Conservation (phyloP, 1,140 invertebrate genomes). For the Euwallacea fornicatus region DNA sequence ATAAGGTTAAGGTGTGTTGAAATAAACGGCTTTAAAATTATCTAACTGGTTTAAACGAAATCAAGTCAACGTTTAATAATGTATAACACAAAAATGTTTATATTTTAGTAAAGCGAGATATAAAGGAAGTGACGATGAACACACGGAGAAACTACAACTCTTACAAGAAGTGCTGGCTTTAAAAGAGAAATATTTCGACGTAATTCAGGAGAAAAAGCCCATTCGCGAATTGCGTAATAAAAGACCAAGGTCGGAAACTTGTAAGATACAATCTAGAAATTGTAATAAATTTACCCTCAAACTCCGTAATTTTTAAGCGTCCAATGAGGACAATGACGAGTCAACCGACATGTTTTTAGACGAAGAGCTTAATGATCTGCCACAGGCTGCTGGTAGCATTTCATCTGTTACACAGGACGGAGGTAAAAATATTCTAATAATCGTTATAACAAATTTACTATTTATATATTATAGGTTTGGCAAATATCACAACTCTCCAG, state of each 20-base stretch:
- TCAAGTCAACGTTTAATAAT: neutral
- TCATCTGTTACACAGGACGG: conserved; percentile 13
- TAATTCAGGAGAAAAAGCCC: conserved; percentile 32
- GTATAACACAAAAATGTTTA: neutral
- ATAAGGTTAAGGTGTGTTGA: too few relatives aligned
- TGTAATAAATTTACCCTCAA: neutral
- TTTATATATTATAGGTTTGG: conserved; percentile 1
- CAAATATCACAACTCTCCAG: conserved; percentile 19
- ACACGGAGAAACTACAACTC: conserved; percentile 33
- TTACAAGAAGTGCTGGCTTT: conserved; percentile 27
- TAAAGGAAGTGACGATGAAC: conserved; percentile 35
- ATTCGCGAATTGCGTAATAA: neutral
- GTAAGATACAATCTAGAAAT: conserved; percentile 3
- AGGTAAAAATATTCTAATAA: conserved; percentile 15
- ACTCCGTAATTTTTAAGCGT: conserved; percentile 13
- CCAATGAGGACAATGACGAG: conserved; percentile 30
- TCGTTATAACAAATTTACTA: neutral
- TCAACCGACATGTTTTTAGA: conserved; percentile 33
- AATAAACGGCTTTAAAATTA: too few relatives aligned
- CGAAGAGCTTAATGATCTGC: conserved; percentile 29
- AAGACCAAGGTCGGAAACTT: conserved; percentile 24
- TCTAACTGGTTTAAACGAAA: too few relatives aligned
- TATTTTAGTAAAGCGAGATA: conserved; percentile 30
- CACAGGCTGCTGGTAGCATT: conserved; percentile 8
- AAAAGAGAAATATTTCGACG: conserved; percentile 37